Percentiles rank a stretch among this genome's conserved stretches.
Conservation (phyloP, 2,113 vertebrate species). For the Laticauda laticaudata region DNA sequence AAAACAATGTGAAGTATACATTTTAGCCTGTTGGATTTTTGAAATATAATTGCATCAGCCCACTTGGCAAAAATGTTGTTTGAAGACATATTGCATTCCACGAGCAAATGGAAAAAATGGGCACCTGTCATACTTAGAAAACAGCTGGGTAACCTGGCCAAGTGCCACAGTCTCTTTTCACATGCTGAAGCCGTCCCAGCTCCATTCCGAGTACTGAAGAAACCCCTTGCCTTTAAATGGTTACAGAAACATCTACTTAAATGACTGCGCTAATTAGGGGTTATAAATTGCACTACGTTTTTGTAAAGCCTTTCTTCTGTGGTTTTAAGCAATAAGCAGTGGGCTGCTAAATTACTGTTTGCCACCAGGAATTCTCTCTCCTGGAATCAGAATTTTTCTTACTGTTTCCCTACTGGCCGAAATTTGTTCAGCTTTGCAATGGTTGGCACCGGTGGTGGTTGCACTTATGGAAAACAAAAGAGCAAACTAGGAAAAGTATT, state of each 20-base stretch:
- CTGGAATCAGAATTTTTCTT: neutral
- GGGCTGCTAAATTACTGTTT: neutral
- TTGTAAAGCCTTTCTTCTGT: constrained; percentile 39
- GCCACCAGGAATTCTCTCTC: neutral
- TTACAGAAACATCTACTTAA: constrained; percentile 61
- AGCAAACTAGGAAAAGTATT: neutral
- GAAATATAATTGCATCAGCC: constrained; percentile 61
- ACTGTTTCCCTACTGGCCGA: neutral
- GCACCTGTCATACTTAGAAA: constrained; percentile 79
- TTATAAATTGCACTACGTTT: constrained; percentile 62
- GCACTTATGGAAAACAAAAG: neutral
- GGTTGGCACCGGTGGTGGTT: neutral
- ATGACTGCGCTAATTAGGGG: constrained; percentile 60
- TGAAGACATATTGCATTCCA: constrained; percentile 81
- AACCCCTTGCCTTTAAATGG: constrained; percentile 67
- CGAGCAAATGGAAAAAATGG: constrained; percentile 77
- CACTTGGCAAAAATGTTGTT: constrained; percentile 72
- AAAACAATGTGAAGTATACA: constrained; percentile 2
- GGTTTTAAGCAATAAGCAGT: neutral
- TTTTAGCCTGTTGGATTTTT: constrained; percentile 56
- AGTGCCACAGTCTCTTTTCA: constrained; percentile 68
- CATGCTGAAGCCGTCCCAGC: constrained; percentile 64
- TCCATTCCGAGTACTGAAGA: constrained; percentile 63
- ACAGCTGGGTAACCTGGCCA: constrained; percentile 72
- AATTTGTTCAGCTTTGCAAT: neutral